These are phyloP conservation scores for Dipodomys merriami DNA, from an alignment of 2,113 vertebrate species.

Conservation along the genomic window DNA sequence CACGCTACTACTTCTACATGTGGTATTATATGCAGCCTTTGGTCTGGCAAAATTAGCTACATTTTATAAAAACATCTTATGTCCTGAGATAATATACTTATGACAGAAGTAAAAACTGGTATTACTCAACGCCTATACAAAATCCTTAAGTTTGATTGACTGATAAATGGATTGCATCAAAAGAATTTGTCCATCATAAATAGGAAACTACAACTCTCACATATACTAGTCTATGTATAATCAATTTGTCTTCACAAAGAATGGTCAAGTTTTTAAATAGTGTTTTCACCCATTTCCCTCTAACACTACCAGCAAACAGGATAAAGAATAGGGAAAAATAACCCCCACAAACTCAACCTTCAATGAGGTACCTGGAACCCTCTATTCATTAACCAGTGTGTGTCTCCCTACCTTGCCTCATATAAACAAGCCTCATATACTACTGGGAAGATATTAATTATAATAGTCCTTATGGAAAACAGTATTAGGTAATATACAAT, in stretches of 20 bases:
- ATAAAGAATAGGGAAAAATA: constrained; percentile 7
- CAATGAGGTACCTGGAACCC: not conserved
- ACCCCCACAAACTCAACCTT: not conserved
- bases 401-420: not conserved
- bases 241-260: constrained; percentile 1
- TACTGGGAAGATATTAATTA: not conserved
- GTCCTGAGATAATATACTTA: not conserved
- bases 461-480: not conserved
- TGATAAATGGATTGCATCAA: not conserved
- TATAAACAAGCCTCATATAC: not conserved
- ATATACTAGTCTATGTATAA: not conserved
- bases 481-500: not conserved
- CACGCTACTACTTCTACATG: not conserved
- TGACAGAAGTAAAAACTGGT: not conserved
- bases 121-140: not conserved
- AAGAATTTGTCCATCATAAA: not conserved
- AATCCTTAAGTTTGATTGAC: not conserved
- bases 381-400: not conserved
- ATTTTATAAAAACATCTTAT: constrained; percentile 4
- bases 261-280: not conserved
- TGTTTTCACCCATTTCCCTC: not conserved
- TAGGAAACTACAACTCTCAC: not conserved
- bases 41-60: not conserved
- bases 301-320: not conserved
- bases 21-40: not conserved